These are phyloP conservation scores for Syndactyla subalaris DNA, from an alignment of 2,797 vertebrate genomes.

Conservation along the genomic window DNA sequence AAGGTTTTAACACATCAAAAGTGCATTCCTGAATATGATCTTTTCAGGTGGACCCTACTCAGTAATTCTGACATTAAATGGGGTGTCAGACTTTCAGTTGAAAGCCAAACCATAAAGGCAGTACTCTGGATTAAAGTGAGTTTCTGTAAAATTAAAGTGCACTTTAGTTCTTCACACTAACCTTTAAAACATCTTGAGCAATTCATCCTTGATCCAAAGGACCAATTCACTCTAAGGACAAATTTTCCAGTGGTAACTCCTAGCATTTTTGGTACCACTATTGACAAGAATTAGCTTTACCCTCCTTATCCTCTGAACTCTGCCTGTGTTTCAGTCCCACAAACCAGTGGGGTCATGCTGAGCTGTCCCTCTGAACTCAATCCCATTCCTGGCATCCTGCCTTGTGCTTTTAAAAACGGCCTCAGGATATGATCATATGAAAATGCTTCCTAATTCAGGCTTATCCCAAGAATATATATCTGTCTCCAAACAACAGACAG, in stretches of 20 bases:
- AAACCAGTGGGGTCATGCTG: background rate
- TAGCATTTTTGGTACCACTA: slow-evolving; percentile 6
- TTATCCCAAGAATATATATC: background rate
- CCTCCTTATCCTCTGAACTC: background rate
- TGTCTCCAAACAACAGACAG: background rate
- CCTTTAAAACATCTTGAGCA: background rate
- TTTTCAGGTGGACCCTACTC: background rate
- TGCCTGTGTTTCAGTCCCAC: background rate
- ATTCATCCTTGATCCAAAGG: background rate
- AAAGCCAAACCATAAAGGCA: background rate
- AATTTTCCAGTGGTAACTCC: background rate
- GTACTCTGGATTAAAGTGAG: background rate
- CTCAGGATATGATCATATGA: accelerated
- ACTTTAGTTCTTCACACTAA: background rate
- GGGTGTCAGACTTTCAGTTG: background rate
- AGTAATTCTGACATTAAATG: background rate
- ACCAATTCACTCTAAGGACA: background rate
- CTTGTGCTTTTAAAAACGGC: background rate
- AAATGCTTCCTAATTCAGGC: background rate
- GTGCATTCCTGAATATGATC: background rate
- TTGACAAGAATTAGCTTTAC: slow-evolving; percentile 10
- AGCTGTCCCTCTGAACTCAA: background rate
- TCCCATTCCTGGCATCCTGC: background rate
- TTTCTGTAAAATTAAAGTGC: background rate
- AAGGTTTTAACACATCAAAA: background rate